Conservation (phyloP, 2,113 vertebrate species). For the Macheiramphus alcinus region DNA sequence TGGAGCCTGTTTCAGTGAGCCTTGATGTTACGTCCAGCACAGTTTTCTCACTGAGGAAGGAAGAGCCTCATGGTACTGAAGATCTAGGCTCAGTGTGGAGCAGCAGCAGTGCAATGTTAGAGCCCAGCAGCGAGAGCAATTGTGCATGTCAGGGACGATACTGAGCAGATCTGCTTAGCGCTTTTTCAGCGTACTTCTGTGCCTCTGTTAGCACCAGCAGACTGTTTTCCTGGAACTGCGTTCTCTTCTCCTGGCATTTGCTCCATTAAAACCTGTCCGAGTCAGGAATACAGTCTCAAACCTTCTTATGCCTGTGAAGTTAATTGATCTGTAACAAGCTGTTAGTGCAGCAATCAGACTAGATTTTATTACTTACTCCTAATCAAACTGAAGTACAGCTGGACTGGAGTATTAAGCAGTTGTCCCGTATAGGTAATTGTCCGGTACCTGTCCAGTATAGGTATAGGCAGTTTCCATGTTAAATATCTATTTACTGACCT, state of each 20-base stretch:
- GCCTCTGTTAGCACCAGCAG: not conserved
- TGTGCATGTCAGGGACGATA: fast-evolving
- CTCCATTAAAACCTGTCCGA: not conserved
- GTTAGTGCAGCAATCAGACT: not conserved
- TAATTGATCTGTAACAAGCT: not conserved
- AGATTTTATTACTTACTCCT: not conserved
- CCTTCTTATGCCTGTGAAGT: not conserved
- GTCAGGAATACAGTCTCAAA: not conserved
- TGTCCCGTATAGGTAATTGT: not conserved
- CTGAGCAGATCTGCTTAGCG: not conserved
- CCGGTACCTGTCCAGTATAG: not conserved
- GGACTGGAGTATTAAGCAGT: not conserved
- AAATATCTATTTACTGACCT: not conserved
- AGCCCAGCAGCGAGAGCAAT: not conserved
- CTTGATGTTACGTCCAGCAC: not conserved
- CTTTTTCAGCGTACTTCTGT: not conserved
- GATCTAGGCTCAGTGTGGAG: not conserved
- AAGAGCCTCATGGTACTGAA: not conserved
- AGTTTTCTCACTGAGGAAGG: not conserved
- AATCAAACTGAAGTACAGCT: not conserved
- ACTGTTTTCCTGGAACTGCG: fast-evolving
- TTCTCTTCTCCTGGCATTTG: not conserved
- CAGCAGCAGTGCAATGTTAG: not conserved
- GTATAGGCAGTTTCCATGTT: not conserved
- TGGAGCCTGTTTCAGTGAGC: not conserved